phyloP scores from a whole-genome alignment of 2,113 vertebrate species.

The Anarhynchus alexandrinus region DNA sequence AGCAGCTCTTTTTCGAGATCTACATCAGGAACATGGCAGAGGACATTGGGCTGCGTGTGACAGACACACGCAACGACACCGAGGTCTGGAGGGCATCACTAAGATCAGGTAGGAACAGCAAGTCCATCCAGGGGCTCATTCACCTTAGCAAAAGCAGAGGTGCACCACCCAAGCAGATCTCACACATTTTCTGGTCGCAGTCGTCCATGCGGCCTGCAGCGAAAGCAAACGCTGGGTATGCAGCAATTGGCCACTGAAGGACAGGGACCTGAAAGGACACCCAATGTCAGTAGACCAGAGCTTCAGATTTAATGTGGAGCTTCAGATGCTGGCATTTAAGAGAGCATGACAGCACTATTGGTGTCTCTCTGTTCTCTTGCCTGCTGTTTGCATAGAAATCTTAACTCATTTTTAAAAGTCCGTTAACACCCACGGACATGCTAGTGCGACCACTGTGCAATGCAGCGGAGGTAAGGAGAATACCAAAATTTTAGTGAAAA shows the following conservation, averaged over 20 bases:
- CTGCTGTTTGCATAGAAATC: neutral
- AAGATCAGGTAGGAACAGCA: neutral
- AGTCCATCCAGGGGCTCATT: neutral
- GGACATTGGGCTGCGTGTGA: neutral
- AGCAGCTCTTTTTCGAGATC: neutral
- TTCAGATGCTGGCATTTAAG: neutral
- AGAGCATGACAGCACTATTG: too few species aligned
- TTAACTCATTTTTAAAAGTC: neutral
- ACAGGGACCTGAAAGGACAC: neutral
- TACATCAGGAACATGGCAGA: neutral
- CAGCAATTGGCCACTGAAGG: neutral
- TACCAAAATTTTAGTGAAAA: neutral
- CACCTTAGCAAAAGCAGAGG: neutral
- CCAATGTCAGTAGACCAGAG: neutral
- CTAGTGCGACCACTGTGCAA: neutral
- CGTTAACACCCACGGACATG: neutral
- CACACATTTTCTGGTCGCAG: neutral
- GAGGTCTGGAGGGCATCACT: neutral
- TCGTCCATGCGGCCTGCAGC: neutral
- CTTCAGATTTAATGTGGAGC: neutral
- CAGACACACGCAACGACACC: rapidly evolving
- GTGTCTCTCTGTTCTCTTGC: neutral
- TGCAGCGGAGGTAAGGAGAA: neutral
- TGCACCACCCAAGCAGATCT: neutral
- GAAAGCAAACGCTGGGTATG: neutral